Percentiles rank a stretch among this genome's conserved stretches.
Conservation (phyloP, 37 sponge, comb jelly and placozoan species). For the Haliclona indistincta region DNA sequence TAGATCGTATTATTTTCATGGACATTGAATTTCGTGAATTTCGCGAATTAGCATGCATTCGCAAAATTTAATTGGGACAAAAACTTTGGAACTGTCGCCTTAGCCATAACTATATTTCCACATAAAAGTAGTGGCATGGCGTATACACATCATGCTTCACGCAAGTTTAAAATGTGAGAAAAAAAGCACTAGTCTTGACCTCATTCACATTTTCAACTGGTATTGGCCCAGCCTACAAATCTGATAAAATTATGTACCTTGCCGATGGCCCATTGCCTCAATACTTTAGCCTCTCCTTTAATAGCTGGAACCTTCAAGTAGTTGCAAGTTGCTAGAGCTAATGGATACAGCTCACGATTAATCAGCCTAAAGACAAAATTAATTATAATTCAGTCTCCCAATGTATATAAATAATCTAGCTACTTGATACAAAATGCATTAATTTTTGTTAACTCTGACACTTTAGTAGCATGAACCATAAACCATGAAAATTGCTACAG, state of each 20-base stretch:
- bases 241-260: slow-evolving; percentile 42
- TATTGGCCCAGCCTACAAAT: neutral
- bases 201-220: too few relatives aligned
- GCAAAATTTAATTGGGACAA: too few relatives aligned
- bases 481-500: neutral
- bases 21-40: too few relatives aligned
- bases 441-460: too few relatives aligned
- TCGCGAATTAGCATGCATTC: too few relatives aligned
- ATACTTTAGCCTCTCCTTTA: slow-evolving; percentile 73
- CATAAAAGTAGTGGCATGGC: too few relatives aligned
- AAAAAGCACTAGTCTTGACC: too few relatives aligned
- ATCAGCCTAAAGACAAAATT: slow-evolving; percentile 50
- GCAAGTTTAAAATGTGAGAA: too few relatives aligned
- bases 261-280: slow-evolving; percentile 81
- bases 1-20: too few relatives aligned
- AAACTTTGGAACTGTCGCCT: too few relatives aligned
- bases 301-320: slow-evolving; percentile 69
- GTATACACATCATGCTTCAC: too few relatives aligned
- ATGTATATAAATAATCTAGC: neutral
- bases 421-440: neutral
- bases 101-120: too few relatives aligned
- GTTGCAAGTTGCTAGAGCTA: slow-evolving; percentile 78
- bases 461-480: neutral
- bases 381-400: neutral
- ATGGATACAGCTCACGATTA: slow-evolving; percentile 66